A percentile compares a stretch with the other conserved stretches of the same genome.
Conservation (phyloP, 2,797 vertebrate genomes). For the Corythornis leucogaster region DNA sequence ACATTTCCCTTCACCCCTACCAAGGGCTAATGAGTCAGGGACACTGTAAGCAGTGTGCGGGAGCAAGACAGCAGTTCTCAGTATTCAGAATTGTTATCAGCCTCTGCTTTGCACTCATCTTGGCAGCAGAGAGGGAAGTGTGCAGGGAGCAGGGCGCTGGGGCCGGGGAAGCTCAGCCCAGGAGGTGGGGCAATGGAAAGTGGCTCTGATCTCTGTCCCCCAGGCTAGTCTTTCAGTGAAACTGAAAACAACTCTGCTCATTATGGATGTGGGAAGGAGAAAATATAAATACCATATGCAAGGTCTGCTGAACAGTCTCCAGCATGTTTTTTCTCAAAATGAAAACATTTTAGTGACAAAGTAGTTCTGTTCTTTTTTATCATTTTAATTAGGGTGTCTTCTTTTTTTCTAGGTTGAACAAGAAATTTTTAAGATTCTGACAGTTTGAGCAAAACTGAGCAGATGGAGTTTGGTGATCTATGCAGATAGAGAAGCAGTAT, state of each 20-base stretch:
- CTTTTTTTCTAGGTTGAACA: neutral
- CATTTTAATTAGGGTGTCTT: neutral
- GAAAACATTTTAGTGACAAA: too few species aligned
- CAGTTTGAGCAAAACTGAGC: neutral
- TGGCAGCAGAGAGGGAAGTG: neutral
- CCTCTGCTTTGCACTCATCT: neutral
- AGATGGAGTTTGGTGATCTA: neutral
- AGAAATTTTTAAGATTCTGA: neutral
- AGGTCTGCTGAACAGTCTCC: neutral
- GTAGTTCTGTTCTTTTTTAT: neutral
- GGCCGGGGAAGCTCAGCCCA: neutral
- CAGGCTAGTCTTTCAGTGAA: neutral
- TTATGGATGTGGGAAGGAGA: rapidly evolving
- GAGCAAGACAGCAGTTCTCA: neutral
- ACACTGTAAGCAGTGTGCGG: neutral
- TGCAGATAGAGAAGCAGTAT: neutral
- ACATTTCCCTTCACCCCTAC: neutral
- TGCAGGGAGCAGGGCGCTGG: rapidly evolving
- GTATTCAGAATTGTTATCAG: neutral
- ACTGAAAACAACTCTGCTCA: neutral
- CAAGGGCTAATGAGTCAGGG: neutral
- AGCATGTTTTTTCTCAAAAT: neutral
- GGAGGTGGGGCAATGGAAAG: neutral
- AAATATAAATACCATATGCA: rapidly evolving
- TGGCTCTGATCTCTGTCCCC: neutral